These are phyloP conservation scores for Venustaconcha ellipsiformis DNA, from an alignment of 1,140 invertebrate species.

Conservation along the genomic window DNA sequence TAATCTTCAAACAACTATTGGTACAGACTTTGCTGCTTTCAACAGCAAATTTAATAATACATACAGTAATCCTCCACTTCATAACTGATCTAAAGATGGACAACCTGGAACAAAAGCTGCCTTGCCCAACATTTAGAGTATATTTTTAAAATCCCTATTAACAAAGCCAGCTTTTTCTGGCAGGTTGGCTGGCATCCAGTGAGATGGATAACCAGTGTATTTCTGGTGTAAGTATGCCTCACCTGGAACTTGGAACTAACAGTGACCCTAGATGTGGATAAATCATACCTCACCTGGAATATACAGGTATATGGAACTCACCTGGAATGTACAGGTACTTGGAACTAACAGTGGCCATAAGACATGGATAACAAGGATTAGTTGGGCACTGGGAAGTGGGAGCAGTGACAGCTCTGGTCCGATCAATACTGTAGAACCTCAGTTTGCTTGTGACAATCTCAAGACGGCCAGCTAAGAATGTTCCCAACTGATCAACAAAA, in stretches of 20 bases:
- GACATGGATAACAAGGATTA: conserved; percentile 44
- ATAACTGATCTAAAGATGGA: too few relatives aligned
- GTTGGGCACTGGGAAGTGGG: conserved; percentile 49
- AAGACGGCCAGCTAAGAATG: conserved; percentile 42
- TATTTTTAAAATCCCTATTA: too few relatives aligned
- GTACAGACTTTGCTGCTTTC: too few relatives aligned
- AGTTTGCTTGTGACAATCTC: conserved; percentile 40
- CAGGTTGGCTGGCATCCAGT: too few relatives aligned
- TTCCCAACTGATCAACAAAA: conserved; percentile 46
- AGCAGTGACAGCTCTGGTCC: conserved; percentile 24
- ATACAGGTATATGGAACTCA: conserved; percentile 1
- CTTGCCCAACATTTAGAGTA: too few relatives aligned
- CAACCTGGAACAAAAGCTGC: too few relatives aligned
- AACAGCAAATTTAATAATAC: too few relatives aligned
- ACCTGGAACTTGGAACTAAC: not conserved
- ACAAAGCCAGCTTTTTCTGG: too few relatives aligned
- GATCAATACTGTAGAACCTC: conserved; percentile 49
- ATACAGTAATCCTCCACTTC: too few relatives aligned
- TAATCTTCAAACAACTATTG: too few relatives aligned
- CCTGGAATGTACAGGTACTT: conserved; percentile 50
- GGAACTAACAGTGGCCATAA: conserved; percentile 33
- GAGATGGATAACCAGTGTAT: too few relatives aligned
- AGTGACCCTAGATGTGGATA: not conserved
- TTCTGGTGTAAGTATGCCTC: too few relatives aligned
- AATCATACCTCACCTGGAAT: not conserved